Percentiles rank a stretch among this genome's conserved stretches.
Evolutionary conservation across 2,797 vertebrate genomes (phyloP).

Genomic region (Falco rusticolus): DNA sequence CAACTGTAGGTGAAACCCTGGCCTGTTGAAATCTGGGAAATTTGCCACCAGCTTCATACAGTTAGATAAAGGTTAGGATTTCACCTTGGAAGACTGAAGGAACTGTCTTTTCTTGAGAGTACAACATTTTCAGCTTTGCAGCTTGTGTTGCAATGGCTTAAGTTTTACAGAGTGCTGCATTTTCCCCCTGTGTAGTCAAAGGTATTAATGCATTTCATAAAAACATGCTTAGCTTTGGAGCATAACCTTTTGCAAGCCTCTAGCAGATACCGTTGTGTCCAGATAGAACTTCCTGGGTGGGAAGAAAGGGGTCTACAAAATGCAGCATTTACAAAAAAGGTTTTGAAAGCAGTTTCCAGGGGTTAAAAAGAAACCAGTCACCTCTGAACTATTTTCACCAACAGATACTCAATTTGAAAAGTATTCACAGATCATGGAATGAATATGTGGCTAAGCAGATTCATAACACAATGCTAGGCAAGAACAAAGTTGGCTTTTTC

Average conservation of each 20-base stretch:
- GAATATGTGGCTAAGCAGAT: neutral
- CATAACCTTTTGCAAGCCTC: neutral
- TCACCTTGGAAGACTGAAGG: slow-evolving; percentile 30
- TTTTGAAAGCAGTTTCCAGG: slow-evolving; percentile 9
- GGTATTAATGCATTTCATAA: neutral
- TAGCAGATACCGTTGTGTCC: neutral
- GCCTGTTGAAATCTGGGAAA: slow-evolving; percentile 34
- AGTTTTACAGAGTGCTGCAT: neutral
- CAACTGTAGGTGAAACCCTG: neutral
- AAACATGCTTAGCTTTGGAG: slow-evolving; percentile 19
- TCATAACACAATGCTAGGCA: neutral
- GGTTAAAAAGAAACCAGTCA: slow-evolving; percentile 34
- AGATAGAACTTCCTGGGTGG: neutral
- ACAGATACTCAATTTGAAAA: neutral
- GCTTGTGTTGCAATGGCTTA: neutral
- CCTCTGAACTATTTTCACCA: slow-evolving; percentile 22
- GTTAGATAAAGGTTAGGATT: slow-evolving; percentile 33
- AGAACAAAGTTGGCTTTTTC: slow-evolving; percentile 9
- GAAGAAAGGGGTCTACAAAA: neutral
- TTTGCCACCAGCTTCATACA: slow-evolving; percentile 31
- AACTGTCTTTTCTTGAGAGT: slow-evolving; percentile 19
- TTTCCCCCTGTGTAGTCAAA: slow-evolving; percentile 14
- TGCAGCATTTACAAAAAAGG: neutral
- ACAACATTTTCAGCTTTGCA: slow-evolving; percentile 2
- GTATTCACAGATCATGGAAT: neutral